Percentiles rank a stretch among this genome's conserved stretches.
phyloP scores from a whole-genome alignment of 2,888 invertebrate genomes.

The Eretmocerus hayati region DNA sequence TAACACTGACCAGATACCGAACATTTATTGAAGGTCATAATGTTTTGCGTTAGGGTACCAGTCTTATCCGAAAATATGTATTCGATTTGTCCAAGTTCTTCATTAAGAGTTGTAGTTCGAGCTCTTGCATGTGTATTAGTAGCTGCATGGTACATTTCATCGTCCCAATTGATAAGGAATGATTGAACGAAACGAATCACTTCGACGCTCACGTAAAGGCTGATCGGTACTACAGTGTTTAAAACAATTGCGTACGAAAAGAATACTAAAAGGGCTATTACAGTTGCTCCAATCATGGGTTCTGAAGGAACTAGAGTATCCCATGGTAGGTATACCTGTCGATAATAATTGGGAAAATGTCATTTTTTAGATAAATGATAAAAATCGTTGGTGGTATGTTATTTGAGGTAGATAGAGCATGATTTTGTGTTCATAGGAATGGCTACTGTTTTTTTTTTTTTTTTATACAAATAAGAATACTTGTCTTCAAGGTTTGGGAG shows the following conservation, averaged over 20 bases:
- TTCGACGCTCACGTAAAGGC: constrained; percentile 92
- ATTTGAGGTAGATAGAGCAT: too few species aligned
- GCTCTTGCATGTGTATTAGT: constrained; percentile 89
- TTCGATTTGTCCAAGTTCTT: constrained; percentile 97
- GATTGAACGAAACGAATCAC: constrained; percentile 98
- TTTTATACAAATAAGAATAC: too few species aligned
- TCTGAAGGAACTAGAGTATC: constrained; percentile 83
- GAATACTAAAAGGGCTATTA: constrained; percentile 94
- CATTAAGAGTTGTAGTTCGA: constrained; percentile 95
- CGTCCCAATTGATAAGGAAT: constrained; percentile 98
- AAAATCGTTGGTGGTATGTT: too few species aligned
- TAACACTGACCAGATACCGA: constrained; percentile 88
- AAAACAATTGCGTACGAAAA: constrained; percentile 99
- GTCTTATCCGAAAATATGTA: constrained; percentile 99
- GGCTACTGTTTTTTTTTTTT: too few species aligned
- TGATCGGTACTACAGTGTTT: constrained; percentile 99
- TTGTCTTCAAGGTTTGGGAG: too few species aligned
- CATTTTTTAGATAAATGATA: too few species aligned
- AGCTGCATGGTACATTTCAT: constrained; percentile 92
- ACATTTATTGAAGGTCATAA: constrained; percentile 99
- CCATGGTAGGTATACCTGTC: constrained; percentile 78
- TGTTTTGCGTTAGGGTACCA: constrained; percentile 97
- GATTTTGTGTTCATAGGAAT: too few species aligned
- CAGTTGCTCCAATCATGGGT: constrained; percentile 75
- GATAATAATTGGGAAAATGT: too few species aligned